Conservation (phyloP, 2,888 invertebrate genomes). For the Agrochola circellaris region DNA sequence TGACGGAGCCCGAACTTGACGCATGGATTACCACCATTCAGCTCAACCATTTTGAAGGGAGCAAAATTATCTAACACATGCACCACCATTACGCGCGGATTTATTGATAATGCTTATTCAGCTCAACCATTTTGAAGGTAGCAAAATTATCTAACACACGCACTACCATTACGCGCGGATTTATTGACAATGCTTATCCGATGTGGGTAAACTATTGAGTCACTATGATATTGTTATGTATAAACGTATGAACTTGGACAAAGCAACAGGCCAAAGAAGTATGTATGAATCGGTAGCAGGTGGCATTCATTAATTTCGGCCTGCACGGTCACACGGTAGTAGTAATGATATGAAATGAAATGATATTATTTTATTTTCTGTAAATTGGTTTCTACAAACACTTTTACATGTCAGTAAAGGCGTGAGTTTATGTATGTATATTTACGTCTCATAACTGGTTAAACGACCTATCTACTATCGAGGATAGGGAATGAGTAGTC, state of each 20-base stretch:
- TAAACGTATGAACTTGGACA: neutral
- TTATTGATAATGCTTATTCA: neutral
- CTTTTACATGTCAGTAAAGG: neutral
- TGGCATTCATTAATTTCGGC: neutral
- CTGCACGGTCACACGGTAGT: too few relatives aligned
- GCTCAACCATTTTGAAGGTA: too few relatives aligned
- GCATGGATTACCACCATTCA: too few relatives aligned
- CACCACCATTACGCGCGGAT: neutral
- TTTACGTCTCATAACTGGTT: neutral
- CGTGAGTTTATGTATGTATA: neutral
- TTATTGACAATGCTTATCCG: neutral
- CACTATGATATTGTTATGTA: neutral
- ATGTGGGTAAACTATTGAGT: neutral
- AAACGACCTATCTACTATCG: neutral
- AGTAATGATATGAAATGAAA: too few relatives aligned
- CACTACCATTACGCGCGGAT: too few relatives aligned
- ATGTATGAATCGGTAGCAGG: neutral
- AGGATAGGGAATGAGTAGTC: neutral
- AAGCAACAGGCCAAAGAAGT: neutral
- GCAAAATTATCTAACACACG: too few relatives aligned
- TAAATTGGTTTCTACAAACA: too few relatives aligned
- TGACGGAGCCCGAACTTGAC: too few relatives aligned
- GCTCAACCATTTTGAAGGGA: too few relatives aligned
- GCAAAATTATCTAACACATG: too few relatives aligned
- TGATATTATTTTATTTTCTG: too few relatives aligned